Base-by-base conservation (phyloP, 2,888 invertebrate genomes). In the Noctua pronuba region DNA sequence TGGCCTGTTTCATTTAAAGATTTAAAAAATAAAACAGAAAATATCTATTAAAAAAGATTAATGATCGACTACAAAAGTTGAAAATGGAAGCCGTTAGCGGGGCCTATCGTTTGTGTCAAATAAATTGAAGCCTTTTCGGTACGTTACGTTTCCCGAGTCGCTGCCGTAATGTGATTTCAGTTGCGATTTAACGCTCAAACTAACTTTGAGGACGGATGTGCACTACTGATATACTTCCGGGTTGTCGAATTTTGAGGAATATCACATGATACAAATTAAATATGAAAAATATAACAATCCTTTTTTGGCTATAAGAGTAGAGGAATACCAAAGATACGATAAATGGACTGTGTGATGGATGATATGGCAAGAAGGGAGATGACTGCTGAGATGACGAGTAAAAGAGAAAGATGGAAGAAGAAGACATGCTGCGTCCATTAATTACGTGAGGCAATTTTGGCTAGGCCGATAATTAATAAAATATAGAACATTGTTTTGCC, bases 121-220 rank as follows among this genome's bases (percentile, higher is more conserved):
- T 91, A 91, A 90, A 91, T 91, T 88, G 85, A 84, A 87, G 82
- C 88, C 80, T 86, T 90, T 84, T 85, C 84, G 84, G 78, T 73
- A 84, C 84, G 86, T 81, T 80, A 83, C 80, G 79, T 77, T 83
- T 65, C 73, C 60, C 74, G 49, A 77, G 52, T 71, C 77, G 80
- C 78, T 75, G 81, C 80, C 74, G 82, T 90, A 90, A 91, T 90
- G 89, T 89, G 89, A 92, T 90, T 89, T 90, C 87, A 83, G 86
- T 84, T 84, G 81, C 88, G 85, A 91, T 90, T 91, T 90, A 84
- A 90, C 88, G 89, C 88, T 88, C 83, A 88, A 90, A 90, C 86
- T 89, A 86, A 87, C 84, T 90, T 78, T 83, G 65, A 85, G 78
- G 74, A 79, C 41, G 72, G 58, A 73, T 68, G 79, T 80, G 71